Percentiles rank a stretch among this genome's conserved stretches.
Conservation (phyloP, 1,140 invertebrate species). For the Pseudomyrmex flavicornis region DNA sequence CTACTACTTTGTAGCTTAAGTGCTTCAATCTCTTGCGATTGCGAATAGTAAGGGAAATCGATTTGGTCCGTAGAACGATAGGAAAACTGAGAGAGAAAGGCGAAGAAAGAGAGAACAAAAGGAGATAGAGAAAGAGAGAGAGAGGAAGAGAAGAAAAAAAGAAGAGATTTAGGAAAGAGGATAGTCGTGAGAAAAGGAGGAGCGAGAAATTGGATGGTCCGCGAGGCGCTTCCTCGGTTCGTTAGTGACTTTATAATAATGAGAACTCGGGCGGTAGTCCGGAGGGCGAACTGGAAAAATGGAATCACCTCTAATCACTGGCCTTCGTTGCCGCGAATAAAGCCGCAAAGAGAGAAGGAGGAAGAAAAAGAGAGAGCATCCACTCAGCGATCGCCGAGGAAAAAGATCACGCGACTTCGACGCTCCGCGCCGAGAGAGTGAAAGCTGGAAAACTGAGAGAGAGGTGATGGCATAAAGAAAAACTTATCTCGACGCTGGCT, state of each 20-base stretch:
- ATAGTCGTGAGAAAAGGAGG: constrained; percentile 4
- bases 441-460: constrained; percentile 30
- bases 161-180: constrained; percentile 9
- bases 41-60: constrained; percentile 60
- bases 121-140: constrained; percentile 23
- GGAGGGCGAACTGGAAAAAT: constrained; percentile 71
- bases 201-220: constrained; percentile 62
- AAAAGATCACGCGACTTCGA: constrained; percentile 45
- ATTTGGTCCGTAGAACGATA: constrained; percentile 60
- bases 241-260: constrained; percentile 81
- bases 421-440: background rate
- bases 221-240: constrained; percentile 74
- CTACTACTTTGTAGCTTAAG: constrained; percentile 51
- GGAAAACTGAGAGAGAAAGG: constrained; percentile 28
- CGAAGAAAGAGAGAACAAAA: background rate
- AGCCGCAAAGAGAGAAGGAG: constrained; percentile 44
- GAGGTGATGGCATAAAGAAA: constrained; percentile 3
- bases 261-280: constrained; percentile 60
- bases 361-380: constrained; percentile 31
- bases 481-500: constrained; percentile 15
- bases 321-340: constrained; percentile 66
- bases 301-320: constrained; percentile 78
- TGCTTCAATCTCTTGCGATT: constrained; percentile 68
- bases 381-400: constrained; percentile 57
- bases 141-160: background rate